Base-by-base conservation (phyloP, 1,140 invertebrate species). In the Pissodes strobi region DNA sequence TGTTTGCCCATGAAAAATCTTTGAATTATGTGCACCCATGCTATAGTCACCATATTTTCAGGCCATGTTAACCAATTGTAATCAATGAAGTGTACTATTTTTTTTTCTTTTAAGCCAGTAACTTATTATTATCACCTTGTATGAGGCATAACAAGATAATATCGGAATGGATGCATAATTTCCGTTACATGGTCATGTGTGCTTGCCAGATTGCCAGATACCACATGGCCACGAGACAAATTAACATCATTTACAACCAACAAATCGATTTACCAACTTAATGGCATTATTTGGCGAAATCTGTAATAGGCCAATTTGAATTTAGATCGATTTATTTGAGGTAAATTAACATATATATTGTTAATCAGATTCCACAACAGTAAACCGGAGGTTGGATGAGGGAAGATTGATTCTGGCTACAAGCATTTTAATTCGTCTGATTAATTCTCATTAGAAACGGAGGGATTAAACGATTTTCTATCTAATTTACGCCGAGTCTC, bases 261-360 rank as follows among this genome's bases (percentile, higher is more conserved):
- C 59, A 66, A 48, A 69, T 64, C 59, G 57, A 63, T 67, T 66
- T 53, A 25, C 46, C 9, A 38, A 55, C 55, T 67, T 67, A 67
- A 69, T 67, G 18, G 64, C 51, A 66, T 69, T 67, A 66, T 64
- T 55, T 30, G 56, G 18, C 61, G 55, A 67, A 57, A 57, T 60
- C 27, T 46, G 19, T 70, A 61, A 70, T 70, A 59, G 69, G 56
- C 38, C 69, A 66, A 70, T 68, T 68, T 64, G 69, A 70, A 70
- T 70, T 70, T 68, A 70, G 63, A 68, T 70, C 69, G 66, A 70
- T 70, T 64, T 67, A 57, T 68, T 67, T 70, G 69, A 62, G 55
- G 52, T 56, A 53, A 63, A 70, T 70, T 70, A 66, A 66, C 62
- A 70, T 64, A 70, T 63, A 68, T 70, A 68, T 65, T 64, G 69